Evolutionary conservation across 1,140 invertebrate genomes (phyloP).

Genomic region (Sycophaga agraensis): DNA sequence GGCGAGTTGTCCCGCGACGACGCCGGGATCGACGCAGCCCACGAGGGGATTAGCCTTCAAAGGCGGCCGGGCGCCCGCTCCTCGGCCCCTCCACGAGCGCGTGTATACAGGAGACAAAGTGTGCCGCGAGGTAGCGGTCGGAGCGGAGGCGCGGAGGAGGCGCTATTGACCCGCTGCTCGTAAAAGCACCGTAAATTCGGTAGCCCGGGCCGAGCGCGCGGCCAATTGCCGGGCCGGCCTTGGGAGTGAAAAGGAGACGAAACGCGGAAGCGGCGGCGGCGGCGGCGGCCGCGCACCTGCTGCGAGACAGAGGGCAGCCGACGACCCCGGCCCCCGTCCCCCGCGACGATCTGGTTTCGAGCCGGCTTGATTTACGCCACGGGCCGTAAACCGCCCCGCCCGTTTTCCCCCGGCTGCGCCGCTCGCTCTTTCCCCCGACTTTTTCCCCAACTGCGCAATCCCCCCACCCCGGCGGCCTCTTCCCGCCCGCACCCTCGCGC

Average conservation of each 20-base stretch:
- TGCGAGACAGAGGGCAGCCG: not conserved
- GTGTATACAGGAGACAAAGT: too few species aligned
- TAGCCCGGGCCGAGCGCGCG: conserved; percentile 19
- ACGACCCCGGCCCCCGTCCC: not conserved
- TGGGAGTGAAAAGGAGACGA: conserved; percentile 14
- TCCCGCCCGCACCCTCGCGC: not conserved
- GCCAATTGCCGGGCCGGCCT: conserved; percentile 1
- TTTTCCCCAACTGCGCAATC: not conserved
- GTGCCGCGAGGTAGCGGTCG: too few species aligned
- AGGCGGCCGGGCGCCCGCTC: too few species aligned
- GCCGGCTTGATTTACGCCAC: conserved; percentile 5
- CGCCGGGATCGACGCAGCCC: too few species aligned
- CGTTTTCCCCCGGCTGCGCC: not conserved
- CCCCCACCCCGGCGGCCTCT: not conserved
- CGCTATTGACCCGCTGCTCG: conserved; percentile 30
- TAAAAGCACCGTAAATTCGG: conserved; percentile 36
- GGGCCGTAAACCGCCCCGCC: not conserved
- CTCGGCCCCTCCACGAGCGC: too few species aligned
- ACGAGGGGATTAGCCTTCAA: too few species aligned
- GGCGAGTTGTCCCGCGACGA: too few species aligned
- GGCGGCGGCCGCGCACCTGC: not conserved
- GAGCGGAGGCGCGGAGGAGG: not conserved
- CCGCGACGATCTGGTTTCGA: conserved; percentile 11
- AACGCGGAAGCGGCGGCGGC: conserved; percentile 14
- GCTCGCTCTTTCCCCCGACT: not conserved